These are phyloP conservation scores for Lutraria lutraria DNA, from an alignment of 2,888 invertebrate genomes.

Conservation along the genomic window DNA sequence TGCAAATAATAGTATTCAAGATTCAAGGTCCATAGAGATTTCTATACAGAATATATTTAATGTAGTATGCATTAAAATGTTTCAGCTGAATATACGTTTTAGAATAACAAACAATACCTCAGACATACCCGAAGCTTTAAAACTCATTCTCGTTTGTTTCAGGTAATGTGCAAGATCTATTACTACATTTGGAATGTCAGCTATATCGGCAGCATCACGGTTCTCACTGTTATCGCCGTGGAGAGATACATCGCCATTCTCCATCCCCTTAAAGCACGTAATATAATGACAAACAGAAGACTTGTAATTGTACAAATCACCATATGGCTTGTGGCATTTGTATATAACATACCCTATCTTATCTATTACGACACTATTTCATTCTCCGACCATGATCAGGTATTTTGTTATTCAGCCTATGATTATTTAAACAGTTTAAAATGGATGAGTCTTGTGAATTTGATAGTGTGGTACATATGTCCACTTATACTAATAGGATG, in stretches of 20 bases:
- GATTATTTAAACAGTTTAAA: constrained; percentile 60
- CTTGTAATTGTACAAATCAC: constrained; percentile 92
- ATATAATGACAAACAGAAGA: constrained; percentile 91
- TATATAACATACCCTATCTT: constrained; percentile 94
- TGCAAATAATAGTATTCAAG: too few relatives aligned
- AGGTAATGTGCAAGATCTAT: constrained; percentile 94
- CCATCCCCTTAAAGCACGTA: constrained; percentile 94
- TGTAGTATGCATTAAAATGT: too few relatives aligned
- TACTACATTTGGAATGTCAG: constrained; percentile 95
- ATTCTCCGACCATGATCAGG: constrained; percentile 46
- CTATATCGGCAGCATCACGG: constrained; percentile 96
- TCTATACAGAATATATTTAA: too few relatives aligned
- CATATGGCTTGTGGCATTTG: constrained; percentile 94
- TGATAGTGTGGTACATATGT: constrained; percentile 93
- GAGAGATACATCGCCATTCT: constrained; percentile 84
- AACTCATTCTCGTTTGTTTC: constrained; percentile 38
- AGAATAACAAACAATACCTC: too few relatives aligned
- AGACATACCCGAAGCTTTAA: neutral
- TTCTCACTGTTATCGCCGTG: constrained; percentile 90
- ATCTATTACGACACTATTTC: constrained; percentile 93
- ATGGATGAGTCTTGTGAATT: constrained; percentile 89
- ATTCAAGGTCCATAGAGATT: too few relatives aligned
- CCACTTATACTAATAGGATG: constrained; percentile 92
- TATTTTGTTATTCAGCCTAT: constrained; percentile 66
- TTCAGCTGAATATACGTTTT: too few relatives aligned